Evolutionary conservation across 2,888 invertebrate genomes (phyloP), one percentile per base, ranked within the genome.

Genomic region (Mylabris sibirica): DNA sequence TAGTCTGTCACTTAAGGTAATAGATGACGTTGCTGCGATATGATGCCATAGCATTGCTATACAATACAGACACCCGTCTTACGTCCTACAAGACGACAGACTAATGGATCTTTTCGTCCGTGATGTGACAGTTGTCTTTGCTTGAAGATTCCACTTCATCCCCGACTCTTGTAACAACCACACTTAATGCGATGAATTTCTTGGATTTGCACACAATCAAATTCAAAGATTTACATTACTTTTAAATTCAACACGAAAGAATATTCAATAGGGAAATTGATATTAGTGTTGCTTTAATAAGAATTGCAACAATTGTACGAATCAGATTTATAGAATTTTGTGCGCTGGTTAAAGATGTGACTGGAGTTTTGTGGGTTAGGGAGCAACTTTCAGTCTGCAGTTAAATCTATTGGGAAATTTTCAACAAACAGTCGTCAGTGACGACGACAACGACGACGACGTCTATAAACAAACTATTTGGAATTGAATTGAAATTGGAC

Each of bases 1-100:
- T 80, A 78, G 76, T 75, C 79, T 79, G 80, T 79, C 80, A 79
- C 78, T 79, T 78, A 78, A 78, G 77, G 79, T 79, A 79, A 80
- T 78, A 80, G 78, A 79, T 79, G 79, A 76, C 74, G 75, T 71
- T 72, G 68, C 72, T 64, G 67, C 69, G 77, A 76, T 76, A 76
- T 76, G 75, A 76, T 73, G 74, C 74, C 74, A 76, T 72, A 74
- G 71, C 71, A 67, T 64, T 66, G 44, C 57, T 63, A 64, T 57
- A 74, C 72, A 74, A 75, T 74, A 66, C 71, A 59, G 4, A 44
- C n/a, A n/a, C 4, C 14, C 41, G 14, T 41, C 14, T 35, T 8
- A 11, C 35, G 12, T 12, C 3, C 38, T 38, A 2, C 11, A 38
- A 38, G 38, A 57, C 41, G 66, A 68, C 72, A 63, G 66, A 69